Percentiles rank a stretch among this genome's conserved stretches.
phyloP scores from a whole-genome alignment of 1,140 invertebrate species.

The Ooceraea biroi region DNA sequence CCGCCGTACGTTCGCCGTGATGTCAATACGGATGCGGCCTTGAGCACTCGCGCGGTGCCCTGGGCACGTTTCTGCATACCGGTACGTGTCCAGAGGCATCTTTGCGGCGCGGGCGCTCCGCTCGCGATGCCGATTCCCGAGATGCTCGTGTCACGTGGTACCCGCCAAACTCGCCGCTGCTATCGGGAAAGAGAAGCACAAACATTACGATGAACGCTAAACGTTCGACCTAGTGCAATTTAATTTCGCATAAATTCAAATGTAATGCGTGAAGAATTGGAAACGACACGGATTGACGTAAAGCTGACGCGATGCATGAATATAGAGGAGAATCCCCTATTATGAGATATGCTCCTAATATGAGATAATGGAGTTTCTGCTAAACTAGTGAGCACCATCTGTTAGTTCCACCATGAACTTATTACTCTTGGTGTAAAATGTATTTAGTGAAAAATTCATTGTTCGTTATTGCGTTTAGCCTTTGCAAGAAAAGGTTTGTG shows the following conservation, averaged over 20 bases:
- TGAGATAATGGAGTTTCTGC: no score
- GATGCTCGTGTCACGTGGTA: conserved; percentile 11
- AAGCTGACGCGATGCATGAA: no score
- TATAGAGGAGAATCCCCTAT: no score
- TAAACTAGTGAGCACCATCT: no score
- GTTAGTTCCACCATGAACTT: no score
- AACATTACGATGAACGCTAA: conserved; percentile 38
- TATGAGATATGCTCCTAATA: no score
- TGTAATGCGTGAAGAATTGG: not conserved
- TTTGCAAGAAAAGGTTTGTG: no score
- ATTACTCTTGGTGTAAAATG: no score
- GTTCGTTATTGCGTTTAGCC: no score
- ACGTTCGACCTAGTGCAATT: not conserved
- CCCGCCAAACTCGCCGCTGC: conserved; percentile 36
- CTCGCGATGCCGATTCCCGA: conserved; percentile 37
- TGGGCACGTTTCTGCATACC: conserved; percentile 77
- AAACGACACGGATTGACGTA: no score
- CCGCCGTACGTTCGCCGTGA: conserved; percentile 72
- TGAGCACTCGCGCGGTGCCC: conserved; percentile 70
- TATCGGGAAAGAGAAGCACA: conserved; percentile 10
- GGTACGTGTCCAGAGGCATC: conserved; percentile 63
- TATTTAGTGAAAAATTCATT: no score
- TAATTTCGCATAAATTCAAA: not conserved
- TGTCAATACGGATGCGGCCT: conserved; percentile 81
- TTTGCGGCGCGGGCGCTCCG: conserved; percentile 16